A percentile compares a stretch with the other conserved stretches of the same genome.
Conservation (phyloP, 2,888 invertebrate genomes). For the Fragum sueziense region DNA sequence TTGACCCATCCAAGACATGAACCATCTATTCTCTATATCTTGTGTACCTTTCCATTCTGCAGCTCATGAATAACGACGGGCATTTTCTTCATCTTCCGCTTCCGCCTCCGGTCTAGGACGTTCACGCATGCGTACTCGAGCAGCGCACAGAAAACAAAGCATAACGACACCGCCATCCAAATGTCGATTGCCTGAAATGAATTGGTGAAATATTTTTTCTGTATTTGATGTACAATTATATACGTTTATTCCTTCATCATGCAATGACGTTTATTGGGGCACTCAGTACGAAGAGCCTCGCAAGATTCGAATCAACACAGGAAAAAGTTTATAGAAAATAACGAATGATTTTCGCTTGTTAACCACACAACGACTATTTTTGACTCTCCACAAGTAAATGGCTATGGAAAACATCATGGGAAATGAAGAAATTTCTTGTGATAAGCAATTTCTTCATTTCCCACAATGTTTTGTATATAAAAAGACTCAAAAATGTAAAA, state of each 20-base stretch:
- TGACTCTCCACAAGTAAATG: no score
- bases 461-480: no score
- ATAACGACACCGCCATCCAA: conserved; percentile 60
- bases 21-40: background rate
- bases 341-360: no score
- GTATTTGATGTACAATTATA: background rate
- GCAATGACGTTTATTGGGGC: background rate
- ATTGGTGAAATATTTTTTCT: background rate
- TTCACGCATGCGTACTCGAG: conserved; percentile 61
- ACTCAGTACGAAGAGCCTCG: background rate
- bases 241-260: background rate
- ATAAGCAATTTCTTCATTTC: no score
- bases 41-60: conserved; percentile 2
- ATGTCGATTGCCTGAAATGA: conserved; percentile 56
- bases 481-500: no score
- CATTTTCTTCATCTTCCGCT: background rate
- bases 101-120: conserved; percentile 46
- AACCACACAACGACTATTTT: no score
- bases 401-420: no score
- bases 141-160: conserved; percentile 59
- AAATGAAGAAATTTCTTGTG: no score
- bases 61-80: conserved; percentile 6
- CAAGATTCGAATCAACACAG: no score
- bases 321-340: no score
- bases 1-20: no score